Evolutionary conservation across 2,888 invertebrate species (phyloP).

Genomic region (Lypha dubia): DNA sequence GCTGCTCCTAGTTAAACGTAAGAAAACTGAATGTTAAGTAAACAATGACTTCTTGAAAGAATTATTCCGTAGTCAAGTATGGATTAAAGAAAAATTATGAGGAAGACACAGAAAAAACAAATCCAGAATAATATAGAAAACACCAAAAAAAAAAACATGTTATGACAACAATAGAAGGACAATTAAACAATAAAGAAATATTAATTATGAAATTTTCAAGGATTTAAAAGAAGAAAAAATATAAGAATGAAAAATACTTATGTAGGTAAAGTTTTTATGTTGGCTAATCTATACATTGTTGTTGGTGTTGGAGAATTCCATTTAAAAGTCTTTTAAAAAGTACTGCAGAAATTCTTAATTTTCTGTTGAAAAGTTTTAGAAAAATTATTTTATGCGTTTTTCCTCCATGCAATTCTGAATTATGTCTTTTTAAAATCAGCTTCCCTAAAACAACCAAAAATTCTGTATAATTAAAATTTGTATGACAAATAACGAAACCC

Average conservation of each 20-base stretch:
- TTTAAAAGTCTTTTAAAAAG: background rate
- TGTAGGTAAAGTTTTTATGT: conserved; percentile 25
- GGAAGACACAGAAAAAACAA: conserved; percentile 2
- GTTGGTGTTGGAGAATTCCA: background rate
- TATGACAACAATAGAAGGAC: conserved; percentile 64
- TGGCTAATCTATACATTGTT: conserved; percentile 34
- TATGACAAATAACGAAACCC: too few relatives aligned
- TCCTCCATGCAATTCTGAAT: too few relatives aligned
- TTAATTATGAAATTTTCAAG: conserved; percentile 62
- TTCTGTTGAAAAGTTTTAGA: background rate
- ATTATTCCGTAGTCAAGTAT: conserved; percentile 71
- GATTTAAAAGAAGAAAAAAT: conserved; percentile 48
- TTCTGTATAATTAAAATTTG: too few relatives aligned
- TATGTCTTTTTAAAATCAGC: too few relatives aligned
- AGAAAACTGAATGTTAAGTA: conserved; percentile 76
- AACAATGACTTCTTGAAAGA: conserved; percentile 74
- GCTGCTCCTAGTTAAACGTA: conserved; percentile 67
- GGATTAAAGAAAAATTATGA: conserved; percentile 68
- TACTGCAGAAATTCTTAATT: background rate
- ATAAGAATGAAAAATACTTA: conserved; percentile 24
- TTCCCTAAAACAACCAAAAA: too few relatives aligned
- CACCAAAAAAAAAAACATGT: conserved; percentile 58
- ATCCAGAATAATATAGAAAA: conserved; percentile 1
- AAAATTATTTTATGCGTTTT: background rate
- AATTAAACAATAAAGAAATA: conserved; percentile 56